Conservation (phyloP, 2,888 invertebrate genomes). For the Andricus curvator region DNA sequence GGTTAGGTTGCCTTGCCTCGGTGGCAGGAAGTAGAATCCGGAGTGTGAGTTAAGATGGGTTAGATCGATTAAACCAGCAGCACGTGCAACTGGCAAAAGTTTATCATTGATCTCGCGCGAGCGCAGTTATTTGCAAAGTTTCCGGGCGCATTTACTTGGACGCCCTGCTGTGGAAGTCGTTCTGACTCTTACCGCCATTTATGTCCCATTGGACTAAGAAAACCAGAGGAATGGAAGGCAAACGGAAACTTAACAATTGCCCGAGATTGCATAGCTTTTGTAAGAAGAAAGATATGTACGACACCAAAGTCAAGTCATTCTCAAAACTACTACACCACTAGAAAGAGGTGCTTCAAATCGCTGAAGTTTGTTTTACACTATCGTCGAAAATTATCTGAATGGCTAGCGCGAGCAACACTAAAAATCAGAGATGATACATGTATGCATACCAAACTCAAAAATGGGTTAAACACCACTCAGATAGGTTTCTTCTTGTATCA, state of each 20-base stretch:
- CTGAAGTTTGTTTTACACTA: background rate
- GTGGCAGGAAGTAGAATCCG: constrained; percentile 56
- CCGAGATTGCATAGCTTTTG: constrained; percentile 3
- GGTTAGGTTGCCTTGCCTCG: constrained; percentile 50
- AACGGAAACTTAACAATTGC: constrained; percentile 32
- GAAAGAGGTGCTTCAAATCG: background rate
- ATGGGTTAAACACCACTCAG: no score
- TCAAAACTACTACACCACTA: background rate
- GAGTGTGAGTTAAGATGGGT: constrained; percentile 55
- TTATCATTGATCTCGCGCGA: constrained; percentile 57
- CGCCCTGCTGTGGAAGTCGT: constrained; percentile 41
- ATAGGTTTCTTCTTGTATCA: no score
- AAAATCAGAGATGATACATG: no score
- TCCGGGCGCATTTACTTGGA: constrained; percentile 49
- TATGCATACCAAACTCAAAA: no score
- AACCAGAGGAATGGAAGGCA: background rate
- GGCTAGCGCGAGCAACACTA: no score
- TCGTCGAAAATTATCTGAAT: no score
- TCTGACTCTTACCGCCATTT: constrained; percentile 48
- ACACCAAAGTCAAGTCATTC: constrained; percentile 1
- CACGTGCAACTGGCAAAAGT: constrained; percentile 58
- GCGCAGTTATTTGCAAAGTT: constrained; percentile 58
- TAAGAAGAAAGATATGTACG: constrained; percentile 5
- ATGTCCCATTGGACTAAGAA: constrained; percentile 39
- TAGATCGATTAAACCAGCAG: constrained; percentile 61